Percentiles rank a stretch among this genome's conserved stretches.
These are phyloP conservation scores for Hypothenemus hampei DNA, from an alignment of 1,140 invertebrate genomes.

Conservation along the genomic window DNA sequence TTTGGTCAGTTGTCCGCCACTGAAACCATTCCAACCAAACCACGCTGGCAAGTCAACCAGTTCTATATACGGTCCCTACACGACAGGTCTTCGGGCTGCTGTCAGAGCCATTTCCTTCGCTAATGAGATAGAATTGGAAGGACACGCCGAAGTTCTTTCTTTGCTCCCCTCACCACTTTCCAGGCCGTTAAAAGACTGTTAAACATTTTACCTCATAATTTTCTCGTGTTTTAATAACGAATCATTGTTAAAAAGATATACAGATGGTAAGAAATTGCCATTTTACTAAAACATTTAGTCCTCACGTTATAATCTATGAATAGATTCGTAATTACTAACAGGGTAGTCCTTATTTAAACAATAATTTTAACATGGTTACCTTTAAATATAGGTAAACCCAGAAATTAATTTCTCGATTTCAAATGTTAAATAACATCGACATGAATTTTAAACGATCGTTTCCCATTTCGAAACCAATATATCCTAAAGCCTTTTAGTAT, in stretches of 20 bases:
- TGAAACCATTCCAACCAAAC: slow-evolving; percentile 9
- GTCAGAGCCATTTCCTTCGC: slow-evolving; percentile 45
- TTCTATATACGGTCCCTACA: slow-evolving; percentile 44
- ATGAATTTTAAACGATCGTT: slow-evolving; percentile 21
- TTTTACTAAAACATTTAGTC: no score
- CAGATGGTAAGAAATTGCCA: no score
- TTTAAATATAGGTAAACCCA: no score
- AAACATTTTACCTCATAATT: slow-evolving; percentile 32
- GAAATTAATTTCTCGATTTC: no score
- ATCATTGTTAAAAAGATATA: background rate
- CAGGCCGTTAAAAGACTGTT: slow-evolving; percentile 33
- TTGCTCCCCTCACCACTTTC: slow-evolving; percentile 40
- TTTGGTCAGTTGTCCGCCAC: no score
- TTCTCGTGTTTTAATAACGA: background rate
- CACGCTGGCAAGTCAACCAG: slow-evolving; percentile 37
- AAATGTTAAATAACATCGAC: slow-evolving; percentile 21
- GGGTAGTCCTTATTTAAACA: no score
- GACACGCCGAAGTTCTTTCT: slow-evolving; percentile 43
- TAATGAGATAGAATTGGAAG: slow-evolving; percentile 47
- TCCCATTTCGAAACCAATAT: slow-evolving; percentile 28
- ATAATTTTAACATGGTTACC: no score
- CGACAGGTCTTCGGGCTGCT: slow-evolving; percentile 42
- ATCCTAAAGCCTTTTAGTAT: slow-evolving; percentile 37
- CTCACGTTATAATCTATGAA: no score
- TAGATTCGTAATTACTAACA: no score